Evolutionary conservation across 1,140 invertebrate genomes (phyloP).

Genomic region (Telenomus remus): DNA sequence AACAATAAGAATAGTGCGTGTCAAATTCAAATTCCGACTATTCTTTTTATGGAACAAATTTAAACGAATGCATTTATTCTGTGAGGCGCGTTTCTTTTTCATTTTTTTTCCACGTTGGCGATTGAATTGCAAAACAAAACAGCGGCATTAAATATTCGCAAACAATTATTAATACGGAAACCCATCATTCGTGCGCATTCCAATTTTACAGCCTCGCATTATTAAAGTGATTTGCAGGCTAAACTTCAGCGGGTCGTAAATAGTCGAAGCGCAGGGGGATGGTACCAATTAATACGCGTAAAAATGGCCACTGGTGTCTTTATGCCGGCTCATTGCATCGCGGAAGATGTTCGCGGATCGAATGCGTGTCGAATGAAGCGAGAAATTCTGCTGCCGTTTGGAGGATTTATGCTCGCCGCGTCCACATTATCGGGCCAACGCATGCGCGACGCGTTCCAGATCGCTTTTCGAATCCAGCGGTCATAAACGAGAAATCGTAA

Average conservation of each 20-base stretch:
- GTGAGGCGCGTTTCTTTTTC: too few species aligned
- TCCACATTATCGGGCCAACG: slow-evolving; percentile 25
- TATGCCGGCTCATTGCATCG: slow-evolving; percentile 30
- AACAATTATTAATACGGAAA: slow-evolving; percentile 43
- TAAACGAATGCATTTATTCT: too few species aligned
- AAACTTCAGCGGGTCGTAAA: slow-evolving; percentile 41
- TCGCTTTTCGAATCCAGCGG: slow-evolving; percentile 36
- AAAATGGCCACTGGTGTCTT: slow-evolving; percentile 45
- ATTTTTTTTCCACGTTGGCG: too few species aligned
- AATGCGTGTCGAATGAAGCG: slow-evolving; percentile 33
- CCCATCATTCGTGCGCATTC: slow-evolving; percentile 7
- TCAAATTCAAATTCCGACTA: too few species aligned
- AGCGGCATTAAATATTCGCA: slow-evolving; percentile 22
- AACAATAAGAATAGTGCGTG: too few species aligned
- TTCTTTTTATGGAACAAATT: too few species aligned
- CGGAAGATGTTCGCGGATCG: slow-evolving; percentile 28
- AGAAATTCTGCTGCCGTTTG: slow-evolving; percentile 50
- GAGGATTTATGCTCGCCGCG: slow-evolving; percentile 40
- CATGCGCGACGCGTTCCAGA: slow-evolving; percentile 51
- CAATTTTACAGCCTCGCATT: slow-evolving; percentile 27
- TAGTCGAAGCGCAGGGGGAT: slow-evolving; percentile 8
- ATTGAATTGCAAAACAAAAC: too few species aligned
- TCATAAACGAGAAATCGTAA: slow-evolving; percentile 53
- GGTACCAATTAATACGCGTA: slow-evolving; percentile 45
- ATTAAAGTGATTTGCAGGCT: slow-evolving; percentile 52